phyloP scores from a whole-genome alignment of 2,888 invertebrate species.

The Callimorpha dominula region DNA sequence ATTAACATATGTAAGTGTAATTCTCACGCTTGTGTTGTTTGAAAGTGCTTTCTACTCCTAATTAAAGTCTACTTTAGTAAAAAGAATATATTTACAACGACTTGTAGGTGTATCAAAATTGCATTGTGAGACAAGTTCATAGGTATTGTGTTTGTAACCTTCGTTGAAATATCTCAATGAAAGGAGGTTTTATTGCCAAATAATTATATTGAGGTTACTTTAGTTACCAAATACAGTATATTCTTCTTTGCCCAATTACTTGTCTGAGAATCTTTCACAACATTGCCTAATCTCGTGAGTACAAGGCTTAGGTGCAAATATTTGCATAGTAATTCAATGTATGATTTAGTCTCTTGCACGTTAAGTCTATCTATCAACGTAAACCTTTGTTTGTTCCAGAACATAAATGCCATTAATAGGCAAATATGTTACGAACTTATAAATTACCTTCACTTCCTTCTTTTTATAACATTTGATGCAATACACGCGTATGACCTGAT shows the following conservation, averaged over 20 bases:
- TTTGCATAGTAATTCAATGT: slow-evolving; percentile 41
- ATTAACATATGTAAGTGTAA: not conserved
- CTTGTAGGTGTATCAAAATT: slow-evolving; percentile 2
- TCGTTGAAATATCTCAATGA: slow-evolving; percentile 29
- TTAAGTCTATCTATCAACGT: not conserved
- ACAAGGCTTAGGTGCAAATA: slow-evolving; percentile 38
- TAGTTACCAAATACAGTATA: slow-evolving; percentile 46
- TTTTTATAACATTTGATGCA: too few relatives aligned
- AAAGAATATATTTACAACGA: not conserved
- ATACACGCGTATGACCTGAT: too few relatives aligned
- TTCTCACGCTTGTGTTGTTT: slow-evolving; percentile 6
- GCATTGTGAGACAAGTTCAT: slow-evolving; percentile 31
- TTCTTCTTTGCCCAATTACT: slow-evolving; percentile 44
- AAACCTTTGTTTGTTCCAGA: not conserved
- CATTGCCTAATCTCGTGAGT: slow-evolving; percentile 39
- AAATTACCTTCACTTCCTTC: too few relatives aligned
- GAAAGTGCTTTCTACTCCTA: slow-evolving; percentile 11
- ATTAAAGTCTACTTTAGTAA: slow-evolving; percentile 5
- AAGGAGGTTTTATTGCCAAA: slow-evolving; percentile 51
- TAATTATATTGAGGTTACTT: slow-evolving; percentile 45
- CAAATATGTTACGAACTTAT: not conserved
- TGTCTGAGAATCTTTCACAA: slow-evolving; percentile 37
- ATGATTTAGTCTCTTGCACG: slow-evolving; percentile 1
- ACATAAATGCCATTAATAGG: not conserved
- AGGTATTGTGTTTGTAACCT: slow-evolving; percentile 44